phyloP scores from a whole-genome alignment of 2,888 invertebrate species.

The Caenorhabditis afra region DNA sequence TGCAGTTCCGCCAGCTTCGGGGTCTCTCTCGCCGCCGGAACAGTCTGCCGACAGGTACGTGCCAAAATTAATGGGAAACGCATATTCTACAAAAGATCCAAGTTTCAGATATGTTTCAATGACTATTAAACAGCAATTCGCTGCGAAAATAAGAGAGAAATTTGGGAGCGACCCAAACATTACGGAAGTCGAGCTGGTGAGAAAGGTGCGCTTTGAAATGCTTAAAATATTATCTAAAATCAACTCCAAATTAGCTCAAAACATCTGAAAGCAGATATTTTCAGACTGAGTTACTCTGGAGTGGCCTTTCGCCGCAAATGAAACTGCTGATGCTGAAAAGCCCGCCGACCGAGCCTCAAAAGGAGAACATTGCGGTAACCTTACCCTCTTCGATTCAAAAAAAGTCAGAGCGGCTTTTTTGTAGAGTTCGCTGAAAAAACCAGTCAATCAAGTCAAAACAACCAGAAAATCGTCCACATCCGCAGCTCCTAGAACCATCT shows the following conservation, averaged over 20 bases:
- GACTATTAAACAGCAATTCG: no score
- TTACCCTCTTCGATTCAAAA: neutral
- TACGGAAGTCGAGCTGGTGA: neutral
- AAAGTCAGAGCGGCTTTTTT: neutral
- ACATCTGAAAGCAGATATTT: neutral
- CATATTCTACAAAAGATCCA: no score
- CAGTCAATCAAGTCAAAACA: neutral
- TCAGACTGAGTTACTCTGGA: conserved; percentile 31
- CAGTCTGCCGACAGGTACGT: neutral
- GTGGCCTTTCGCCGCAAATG: conserved; percentile 8
- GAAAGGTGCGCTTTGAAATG: neutral
- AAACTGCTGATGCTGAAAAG: conserved; percentile 1
- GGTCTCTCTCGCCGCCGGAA: no score
- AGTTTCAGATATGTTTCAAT: no score
- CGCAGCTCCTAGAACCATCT: neutral
- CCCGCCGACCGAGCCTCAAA: neutral
- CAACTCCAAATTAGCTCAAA: no score
- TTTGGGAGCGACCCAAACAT: neutral
- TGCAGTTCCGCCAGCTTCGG: no score
- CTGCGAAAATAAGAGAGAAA: neutral
- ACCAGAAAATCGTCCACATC: neutral
- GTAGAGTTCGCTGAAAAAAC: no score
- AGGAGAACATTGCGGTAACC: neutral
- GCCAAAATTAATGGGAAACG: no score
- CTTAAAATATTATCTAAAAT: neutral